Percentiles rank a stretch among this genome's conserved stretches.
Conservation (phyloP, 2,888 invertebrate genomes). For the Morpho achilles region DNA sequence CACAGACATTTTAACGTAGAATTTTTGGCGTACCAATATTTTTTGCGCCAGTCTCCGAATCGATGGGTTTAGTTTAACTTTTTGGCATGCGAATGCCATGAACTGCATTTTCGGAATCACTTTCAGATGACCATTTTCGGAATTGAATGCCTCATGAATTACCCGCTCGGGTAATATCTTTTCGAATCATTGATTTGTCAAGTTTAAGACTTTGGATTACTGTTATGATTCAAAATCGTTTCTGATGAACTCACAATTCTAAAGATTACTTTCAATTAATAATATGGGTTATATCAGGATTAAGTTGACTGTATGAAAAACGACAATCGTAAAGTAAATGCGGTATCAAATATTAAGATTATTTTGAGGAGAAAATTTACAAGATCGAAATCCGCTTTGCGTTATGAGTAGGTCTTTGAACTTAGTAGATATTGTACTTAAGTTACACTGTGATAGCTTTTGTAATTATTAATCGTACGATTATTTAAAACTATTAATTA, state of each 20-base stretch:
- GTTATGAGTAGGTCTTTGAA: too few species aligned
- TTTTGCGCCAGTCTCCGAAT: constrained; percentile 4
- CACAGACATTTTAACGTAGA: constrained; percentile 4
- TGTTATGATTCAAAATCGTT: neutral
- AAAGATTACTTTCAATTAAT: too few species aligned
- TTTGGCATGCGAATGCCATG: constrained; percentile 38
- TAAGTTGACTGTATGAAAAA: too few species aligned
- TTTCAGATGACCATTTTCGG: constrained; percentile 66
- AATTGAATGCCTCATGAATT: constrained; percentile 74
- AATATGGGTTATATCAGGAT: too few species aligned
- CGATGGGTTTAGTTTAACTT: constrained; percentile 37
- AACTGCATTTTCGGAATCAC: constrained; percentile 65
- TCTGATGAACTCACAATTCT: too few species aligned
- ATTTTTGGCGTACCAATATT: neutral
- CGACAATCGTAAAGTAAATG: too few species aligned
- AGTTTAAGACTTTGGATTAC: constrained; percentile 8
- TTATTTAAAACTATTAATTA: too few species aligned
- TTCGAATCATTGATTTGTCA: constrained; percentile 24
- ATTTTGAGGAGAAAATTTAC: too few species aligned
- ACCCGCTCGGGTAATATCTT: constrained; percentile 47
- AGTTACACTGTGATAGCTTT: too few species aligned
- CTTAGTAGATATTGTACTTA: too few species aligned
- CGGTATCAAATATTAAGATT: too few species aligned
- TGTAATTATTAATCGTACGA: neutral
- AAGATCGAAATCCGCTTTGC: too few species aligned